Base-by-base conservation (phyloP, 2,797 vertebrate genomes). In the Bucorvus abyssinicus region DNA sequence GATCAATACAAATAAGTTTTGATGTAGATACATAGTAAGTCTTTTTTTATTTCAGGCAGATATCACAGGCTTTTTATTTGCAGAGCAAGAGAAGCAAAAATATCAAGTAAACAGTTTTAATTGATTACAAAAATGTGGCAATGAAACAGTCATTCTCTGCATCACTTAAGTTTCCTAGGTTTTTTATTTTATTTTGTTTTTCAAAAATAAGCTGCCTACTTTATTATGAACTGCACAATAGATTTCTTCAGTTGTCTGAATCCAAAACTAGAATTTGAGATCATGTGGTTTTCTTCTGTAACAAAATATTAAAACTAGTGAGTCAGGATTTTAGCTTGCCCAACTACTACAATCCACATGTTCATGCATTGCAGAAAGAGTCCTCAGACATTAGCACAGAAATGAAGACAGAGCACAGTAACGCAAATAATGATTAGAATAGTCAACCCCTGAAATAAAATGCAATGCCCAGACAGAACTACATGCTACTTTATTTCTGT, bases 381-480 rank as follows among this genome's bases (percentile, higher is more conserved):
- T 2, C 23, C 52, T 11, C 26, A 36, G n/a, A 49, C 32, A 40
- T 4, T 4, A 68, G 59, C 63, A 73, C 55, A 53, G 32, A 47
- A 50, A 36, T 4, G 10, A 84, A 29, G 22, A 80, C 23, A 88
- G 63, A 40, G 44, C 70, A 45, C n/a, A 50, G 23, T 4, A 34
- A 44, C 38, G 52, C 23, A 79, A 60, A 73, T 2, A 12, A 27
- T 16, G 16, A 44, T 14, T 65, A 52, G 18, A 32, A 50, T 30
- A 94, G 40, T 2, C 0, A 0, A 52, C 18, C 55, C 55, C 3
- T 14, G 32, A 69, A 67, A 30, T 27, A 59, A n/a, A 26, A 49
- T 2, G 11, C 15, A 61, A 27, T 0, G 5, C 6, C 20, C 53
- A 63, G 13, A 24, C 18, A 53, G 10, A 82, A 38, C 13, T 24